Evolutionary conservation across 2,888 invertebrate species (phyloP), one percentile per base, ranked within the genome.

Genomic region (Coelogynopora nodosa): DNA sequence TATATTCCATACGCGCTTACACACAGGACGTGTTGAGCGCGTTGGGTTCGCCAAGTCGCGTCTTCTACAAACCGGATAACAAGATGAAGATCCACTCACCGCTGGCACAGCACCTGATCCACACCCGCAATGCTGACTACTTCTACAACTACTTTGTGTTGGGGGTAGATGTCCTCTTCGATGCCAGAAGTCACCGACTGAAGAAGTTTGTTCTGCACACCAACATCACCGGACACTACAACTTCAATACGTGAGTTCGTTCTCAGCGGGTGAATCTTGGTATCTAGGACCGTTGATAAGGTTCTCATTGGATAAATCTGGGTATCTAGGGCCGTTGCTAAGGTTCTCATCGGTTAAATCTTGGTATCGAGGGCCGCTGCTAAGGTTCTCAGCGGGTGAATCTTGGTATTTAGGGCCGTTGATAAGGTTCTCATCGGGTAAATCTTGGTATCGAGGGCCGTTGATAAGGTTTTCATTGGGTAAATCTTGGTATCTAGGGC

Each of bases 141-240:
- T 98, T 99, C 93, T 98, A 96, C 93, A 99, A 99, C 93, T 99
- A 98, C 92, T 97, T 97, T 92, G 97, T 97, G 0, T 93, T 98
- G 88, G 98, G 98, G 89, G 92, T 98, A 93, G 99, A 99, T 92
- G 94, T 99, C 87, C 93, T 99, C 86, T 98, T 99, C 93, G 98
- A 99, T 92, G 97, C 97, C 87, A 95, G 95, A 89, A 96, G 96
- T 88, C 97, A 98, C 90, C 94, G 95, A 89, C 97, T 96, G 89
- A 97, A 97, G 93, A 99, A 99, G 93, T 95, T 99, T 91, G 96
- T 99, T 67, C 93, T 99, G 87, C 98, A 99, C 93, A 97, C 98
- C 49, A 99, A 99, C 93, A 98, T 96, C 92, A 98, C 99, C n/a
- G 98, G 98, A 0, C 98, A 99, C 92, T 99, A 98, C 92, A 97